Evolutionary conservation across 2,888 invertebrate genomes (phyloP).

Genomic region (Blastobasis lacticolella): DNA sequence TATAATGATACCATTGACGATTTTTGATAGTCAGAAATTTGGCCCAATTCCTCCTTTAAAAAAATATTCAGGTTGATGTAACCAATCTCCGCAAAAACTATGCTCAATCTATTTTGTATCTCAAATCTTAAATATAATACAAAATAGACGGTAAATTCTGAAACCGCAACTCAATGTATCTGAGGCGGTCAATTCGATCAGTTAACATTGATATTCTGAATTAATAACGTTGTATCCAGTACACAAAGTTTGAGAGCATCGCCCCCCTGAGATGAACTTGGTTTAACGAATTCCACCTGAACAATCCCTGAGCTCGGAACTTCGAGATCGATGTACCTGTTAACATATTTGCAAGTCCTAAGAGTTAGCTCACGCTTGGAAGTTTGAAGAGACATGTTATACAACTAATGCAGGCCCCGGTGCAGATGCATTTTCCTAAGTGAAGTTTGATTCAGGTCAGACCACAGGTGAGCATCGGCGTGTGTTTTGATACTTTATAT

Average conservation of each 20-base stretch:
- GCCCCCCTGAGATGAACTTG: constrained; percentile 23
- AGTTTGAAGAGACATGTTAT: constrained; percentile 17
- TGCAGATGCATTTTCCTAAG: constrained; percentile 16
- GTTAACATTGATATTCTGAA: constrained; percentile 6
- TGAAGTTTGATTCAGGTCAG: constrained; percentile 5
- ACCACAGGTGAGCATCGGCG: constrained; percentile 3
- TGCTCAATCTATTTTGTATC: too few species aligned
- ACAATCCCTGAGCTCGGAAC: constrained; percentile 33
- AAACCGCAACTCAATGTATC: too few species aligned
- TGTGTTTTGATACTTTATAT: too few species aligned
- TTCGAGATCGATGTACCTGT: constrained; percentile 44
- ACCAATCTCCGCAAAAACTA: too few species aligned
- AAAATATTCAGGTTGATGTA: too few species aligned
- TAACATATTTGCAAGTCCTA: constrained; percentile 34
- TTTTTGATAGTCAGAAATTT: too few species aligned
- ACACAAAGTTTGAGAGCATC: constrained; percentile 19
- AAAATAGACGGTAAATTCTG: too few species aligned
- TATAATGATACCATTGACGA: too few species aligned
- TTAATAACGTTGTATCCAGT: constrained; percentile 8
- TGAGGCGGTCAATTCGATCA: not conserved
- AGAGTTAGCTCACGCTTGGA: constrained; percentile 6
- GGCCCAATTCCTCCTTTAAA: too few species aligned
- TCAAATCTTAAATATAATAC: too few species aligned
- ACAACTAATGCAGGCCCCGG: constrained; percentile 11
- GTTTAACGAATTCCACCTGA: constrained; percentile 37